Conservation (phyloP, 2,888 invertebrate species). For the Leucoma salicis region DNA sequence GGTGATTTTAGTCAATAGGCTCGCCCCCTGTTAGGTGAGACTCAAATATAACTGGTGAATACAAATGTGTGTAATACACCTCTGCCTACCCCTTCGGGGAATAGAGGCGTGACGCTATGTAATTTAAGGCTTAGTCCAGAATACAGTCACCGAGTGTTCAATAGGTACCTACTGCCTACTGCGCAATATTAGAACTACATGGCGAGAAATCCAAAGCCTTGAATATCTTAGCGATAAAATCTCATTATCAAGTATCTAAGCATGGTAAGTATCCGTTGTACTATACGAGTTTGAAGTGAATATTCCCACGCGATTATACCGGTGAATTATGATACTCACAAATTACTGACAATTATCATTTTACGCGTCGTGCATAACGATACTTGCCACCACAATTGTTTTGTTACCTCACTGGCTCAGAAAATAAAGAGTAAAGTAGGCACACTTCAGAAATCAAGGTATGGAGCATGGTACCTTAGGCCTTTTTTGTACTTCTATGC, state of each 20-base stretch:
- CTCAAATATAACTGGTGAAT: too few relatives aligned
- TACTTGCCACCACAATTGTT: constrained; percentile 22
- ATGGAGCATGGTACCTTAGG: too few relatives aligned
- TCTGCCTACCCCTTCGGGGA: too few relatives aligned
- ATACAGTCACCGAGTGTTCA: too few relatives aligned
- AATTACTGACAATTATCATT: constrained; percentile 34
- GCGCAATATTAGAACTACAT: too few relatives aligned
- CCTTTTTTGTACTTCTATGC: too few relatives aligned
- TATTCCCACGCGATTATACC: constrained; percentile 28
- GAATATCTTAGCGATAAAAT: background rate
- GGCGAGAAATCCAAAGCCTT: background rate
- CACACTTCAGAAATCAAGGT: background rate
- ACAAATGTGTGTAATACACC: too few relatives aligned
- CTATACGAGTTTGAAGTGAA: constrained; percentile 5
- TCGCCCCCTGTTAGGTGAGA: too few relatives aligned
- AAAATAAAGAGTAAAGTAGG: background rate
- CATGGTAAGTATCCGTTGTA: constrained; percentile 8
- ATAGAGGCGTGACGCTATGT: too few relatives aligned
- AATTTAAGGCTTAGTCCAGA: too few relatives aligned
- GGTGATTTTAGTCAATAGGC: too few relatives aligned
- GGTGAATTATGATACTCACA: constrained; percentile 7
- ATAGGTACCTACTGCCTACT: too few relatives aligned
- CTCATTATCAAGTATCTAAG: constrained; percentile 2
- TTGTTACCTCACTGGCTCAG: constrained; percentile 20
- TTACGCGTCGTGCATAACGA: constrained; percentile 23